phyloP scores from a whole-genome alignment of 2,113 vertebrate genomes.

The Numida meleagris region DNA sequence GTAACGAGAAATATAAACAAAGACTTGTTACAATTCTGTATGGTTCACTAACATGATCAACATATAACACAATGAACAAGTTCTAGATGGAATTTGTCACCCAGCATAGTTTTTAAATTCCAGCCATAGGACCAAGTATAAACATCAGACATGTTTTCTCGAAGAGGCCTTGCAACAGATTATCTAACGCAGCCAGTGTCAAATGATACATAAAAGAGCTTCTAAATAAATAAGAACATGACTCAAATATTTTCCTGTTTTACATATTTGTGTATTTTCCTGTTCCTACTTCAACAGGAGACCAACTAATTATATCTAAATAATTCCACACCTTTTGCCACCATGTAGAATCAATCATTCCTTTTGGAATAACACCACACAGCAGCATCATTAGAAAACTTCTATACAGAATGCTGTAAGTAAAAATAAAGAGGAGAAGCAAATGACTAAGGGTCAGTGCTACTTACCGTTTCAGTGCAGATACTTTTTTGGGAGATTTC shows the following conservation, averaged over 20 bases:
- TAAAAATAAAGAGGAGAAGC: neutral
- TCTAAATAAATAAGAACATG: neutral
- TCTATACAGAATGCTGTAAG: neutral
- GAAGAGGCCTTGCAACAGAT: neutral
- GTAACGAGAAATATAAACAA: neutral
- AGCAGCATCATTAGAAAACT: neutral
- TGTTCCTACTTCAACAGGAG: neutral
- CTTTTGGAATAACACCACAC: neutral
- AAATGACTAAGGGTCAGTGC: neutral
- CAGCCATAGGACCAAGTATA: neutral
- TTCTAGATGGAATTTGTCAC: neutral
- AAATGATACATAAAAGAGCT: neutral
- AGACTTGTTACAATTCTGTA: neutral
- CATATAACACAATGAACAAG: neutral
- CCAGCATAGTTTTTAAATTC: neutral
- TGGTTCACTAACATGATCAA: neutral
- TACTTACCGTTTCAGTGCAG: conserved; percentile 92
- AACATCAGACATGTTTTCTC: neutral
- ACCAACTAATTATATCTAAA: neutral
- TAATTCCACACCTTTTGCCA: neutral
- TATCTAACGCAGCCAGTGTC: neutral
- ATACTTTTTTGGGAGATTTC: conserved; percentile 96
- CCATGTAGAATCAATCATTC: neutral
- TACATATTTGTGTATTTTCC: neutral
- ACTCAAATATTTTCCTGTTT: neutral